A percentile compares a stretch with the other conserved stretches of the same genome.
Conservation (phyloP, 2,113 vertebrate genomes). For the Crotalus horridus region DNA sequence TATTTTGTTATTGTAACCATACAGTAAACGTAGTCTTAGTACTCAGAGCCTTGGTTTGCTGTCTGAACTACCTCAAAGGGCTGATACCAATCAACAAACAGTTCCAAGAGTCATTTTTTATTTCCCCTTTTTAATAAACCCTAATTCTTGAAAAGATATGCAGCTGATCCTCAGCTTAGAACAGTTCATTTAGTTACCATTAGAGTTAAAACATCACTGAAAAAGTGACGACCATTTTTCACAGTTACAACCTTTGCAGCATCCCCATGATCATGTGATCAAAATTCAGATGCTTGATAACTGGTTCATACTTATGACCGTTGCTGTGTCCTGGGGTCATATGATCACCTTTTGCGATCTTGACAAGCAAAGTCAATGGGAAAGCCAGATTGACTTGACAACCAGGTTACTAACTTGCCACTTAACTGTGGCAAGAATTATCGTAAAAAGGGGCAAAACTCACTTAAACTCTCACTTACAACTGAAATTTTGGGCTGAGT, state of each 20-base stretch:
- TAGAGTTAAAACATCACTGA: not conserved
- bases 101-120: not conserved
- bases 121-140: not conserved
- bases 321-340: not conserved
- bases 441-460: not conserved
- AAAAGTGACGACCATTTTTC: not conserved
- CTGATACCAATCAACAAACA: not conserved
- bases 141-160: not conserved
- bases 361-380: not conserved
- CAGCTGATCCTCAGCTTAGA: not conserved
- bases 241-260: not conserved
- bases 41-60: not conserved
- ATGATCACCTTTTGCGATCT: not conserved
- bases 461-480: not conserved
- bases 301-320: not conserved
- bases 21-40: not conserved
- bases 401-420: not conserved
- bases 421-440: not conserved
- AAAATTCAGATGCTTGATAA: not conserved
- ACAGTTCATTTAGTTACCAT: not conserved
- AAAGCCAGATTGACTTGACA: not conserved
- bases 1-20: not conserved
- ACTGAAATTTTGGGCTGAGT: not conserved
- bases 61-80: not conserved
- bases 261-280: not conserved